Evolutionary conservation across 2,888 invertebrate species (phyloP).

Genomic region (Anodontia alba): DNA sequence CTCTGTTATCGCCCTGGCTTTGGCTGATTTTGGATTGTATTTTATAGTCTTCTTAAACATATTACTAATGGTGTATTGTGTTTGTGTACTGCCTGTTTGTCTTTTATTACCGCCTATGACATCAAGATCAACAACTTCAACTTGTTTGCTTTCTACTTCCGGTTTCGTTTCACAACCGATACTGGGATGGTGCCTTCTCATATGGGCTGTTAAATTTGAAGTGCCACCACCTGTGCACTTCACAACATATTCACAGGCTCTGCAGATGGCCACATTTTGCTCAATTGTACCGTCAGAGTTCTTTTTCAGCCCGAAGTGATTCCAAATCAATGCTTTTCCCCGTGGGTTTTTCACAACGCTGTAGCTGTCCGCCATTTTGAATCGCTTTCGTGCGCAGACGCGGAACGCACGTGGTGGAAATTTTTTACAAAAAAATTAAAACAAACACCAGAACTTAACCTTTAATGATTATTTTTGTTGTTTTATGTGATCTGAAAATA

Average conservation of each 20-base stretch:
- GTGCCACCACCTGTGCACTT: slow-evolving; percentile 2
- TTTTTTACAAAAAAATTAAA: slow-evolving; percentile 1
- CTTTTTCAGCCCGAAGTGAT: background rate
- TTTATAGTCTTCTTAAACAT: background rate
- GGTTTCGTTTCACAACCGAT: background rate
- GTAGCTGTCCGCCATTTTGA: slow-evolving; percentile 5
- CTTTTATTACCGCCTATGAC: too few relatives aligned
- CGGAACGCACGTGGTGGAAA: background rate
- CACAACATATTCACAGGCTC: background rate
- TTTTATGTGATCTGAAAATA: slow-evolving; percentile 8
- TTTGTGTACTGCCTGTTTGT: background rate
- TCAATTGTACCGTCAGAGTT: background rate
- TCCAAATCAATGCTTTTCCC: background rate
- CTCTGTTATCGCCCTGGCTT: background rate
- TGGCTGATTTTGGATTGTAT: background rate
- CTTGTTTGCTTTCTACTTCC: background rate
- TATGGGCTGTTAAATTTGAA: slow-evolving; percentile 1
- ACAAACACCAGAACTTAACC: slow-evolving; percentile 9
- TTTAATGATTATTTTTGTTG: slow-evolving; percentile 1
- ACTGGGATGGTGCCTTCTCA: background rate
- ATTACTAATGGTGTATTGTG: background rate
- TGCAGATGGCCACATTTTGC: background rate
- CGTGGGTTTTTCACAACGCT: background rate
- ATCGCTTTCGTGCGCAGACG: background rate
- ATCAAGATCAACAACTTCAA: background rate